Percentiles rank a stretch among this genome's conserved stretches.
Evolutionary conservation across 2,888 invertebrate species (phyloP).

Genomic region (Platycheirus albimanus): DNA sequence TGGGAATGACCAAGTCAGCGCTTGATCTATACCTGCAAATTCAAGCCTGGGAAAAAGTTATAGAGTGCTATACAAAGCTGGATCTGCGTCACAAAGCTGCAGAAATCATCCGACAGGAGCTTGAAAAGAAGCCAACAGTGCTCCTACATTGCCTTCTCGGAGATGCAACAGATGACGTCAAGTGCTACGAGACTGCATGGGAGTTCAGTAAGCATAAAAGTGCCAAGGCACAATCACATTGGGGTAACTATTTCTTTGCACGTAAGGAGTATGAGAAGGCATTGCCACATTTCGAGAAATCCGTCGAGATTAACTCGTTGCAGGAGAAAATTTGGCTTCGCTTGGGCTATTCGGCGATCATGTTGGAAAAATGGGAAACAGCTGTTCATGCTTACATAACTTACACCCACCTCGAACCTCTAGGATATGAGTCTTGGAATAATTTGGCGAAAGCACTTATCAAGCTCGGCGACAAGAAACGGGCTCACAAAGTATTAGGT

Average conservation of each 20-base stretch:
- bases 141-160: constrained; percentile 96
- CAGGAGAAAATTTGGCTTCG: constrained; percentile 94
- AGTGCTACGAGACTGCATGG: constrained; percentile 95
- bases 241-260: constrained; percentile 91
- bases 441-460: constrained; percentile 97
- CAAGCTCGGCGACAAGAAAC: constrained; percentile 91
- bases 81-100: constrained; percentile 95
- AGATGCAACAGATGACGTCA: constrained; percentile 90
- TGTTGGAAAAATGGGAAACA: constrained; percentile 90
- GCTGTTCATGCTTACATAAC: constrained; percentile 93
- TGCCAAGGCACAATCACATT: constrained; percentile 93
- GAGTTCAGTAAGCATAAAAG: constrained; percentile 91
- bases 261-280: constrained; percentile 90
- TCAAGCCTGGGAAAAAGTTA: constrained; percentile 95
- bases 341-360: constrained; percentile 92
- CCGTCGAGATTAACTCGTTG: constrained; percentile 92
- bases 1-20: constrained; percentile 93
- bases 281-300: constrained; percentile 91
- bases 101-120: constrained; percentile 91
- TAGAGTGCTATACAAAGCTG: constrained; percentile 93
- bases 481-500: constrained; percentile 92
- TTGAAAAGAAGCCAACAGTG: constrained; percentile 90
- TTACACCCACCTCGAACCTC: constrained; percentile 93
- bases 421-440: constrained; percentile 98
- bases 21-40: constrained; percentile 90